phyloP scores from a whole-genome alignment of 2,113 vertebrate genomes.

The Carollia perspicillata region DNA sequence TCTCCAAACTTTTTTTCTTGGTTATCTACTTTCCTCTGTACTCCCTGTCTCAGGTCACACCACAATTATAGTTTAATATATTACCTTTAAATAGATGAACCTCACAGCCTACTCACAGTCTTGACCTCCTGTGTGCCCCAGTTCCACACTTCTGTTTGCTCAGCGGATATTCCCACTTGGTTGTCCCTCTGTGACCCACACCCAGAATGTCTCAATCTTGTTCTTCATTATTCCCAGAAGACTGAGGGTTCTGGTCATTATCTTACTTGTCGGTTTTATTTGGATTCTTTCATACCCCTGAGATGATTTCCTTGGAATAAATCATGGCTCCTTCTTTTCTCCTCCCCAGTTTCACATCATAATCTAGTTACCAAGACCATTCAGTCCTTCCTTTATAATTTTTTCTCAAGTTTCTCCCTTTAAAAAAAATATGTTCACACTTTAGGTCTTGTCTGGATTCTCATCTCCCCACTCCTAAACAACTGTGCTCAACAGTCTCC shows the following conservation, averaged over 20 bases:
- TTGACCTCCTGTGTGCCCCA: not conserved
- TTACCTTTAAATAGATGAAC: not conserved
- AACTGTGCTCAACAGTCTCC: not conserved
- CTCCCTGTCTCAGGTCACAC: not conserved
- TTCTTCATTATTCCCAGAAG: not conserved
- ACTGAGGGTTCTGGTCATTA: not conserved
- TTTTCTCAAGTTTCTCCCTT: not conserved
- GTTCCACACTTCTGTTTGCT: not conserved
- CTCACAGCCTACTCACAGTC: not conserved
- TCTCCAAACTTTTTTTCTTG: not conserved
- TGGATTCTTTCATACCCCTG: not conserved
- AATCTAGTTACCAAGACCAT: not conserved
- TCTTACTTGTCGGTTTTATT: not conserved
- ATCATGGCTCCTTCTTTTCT: not conserved
- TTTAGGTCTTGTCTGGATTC: not conserved
- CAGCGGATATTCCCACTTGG: not conserved
- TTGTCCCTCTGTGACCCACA: not conserved
- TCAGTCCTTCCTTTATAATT: slow-evolving; percentile 24
- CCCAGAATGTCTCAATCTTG: not conserved
- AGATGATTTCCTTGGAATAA: not conserved
- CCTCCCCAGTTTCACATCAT: not conserved
- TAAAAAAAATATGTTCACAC: not conserved
- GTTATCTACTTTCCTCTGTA: not conserved
- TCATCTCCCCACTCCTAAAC: not conserved
- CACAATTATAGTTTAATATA: not conserved